phyloP scores from a whole-genome alignment of 2,888 invertebrate species.

The Acrocera orbiculus region DNA sequence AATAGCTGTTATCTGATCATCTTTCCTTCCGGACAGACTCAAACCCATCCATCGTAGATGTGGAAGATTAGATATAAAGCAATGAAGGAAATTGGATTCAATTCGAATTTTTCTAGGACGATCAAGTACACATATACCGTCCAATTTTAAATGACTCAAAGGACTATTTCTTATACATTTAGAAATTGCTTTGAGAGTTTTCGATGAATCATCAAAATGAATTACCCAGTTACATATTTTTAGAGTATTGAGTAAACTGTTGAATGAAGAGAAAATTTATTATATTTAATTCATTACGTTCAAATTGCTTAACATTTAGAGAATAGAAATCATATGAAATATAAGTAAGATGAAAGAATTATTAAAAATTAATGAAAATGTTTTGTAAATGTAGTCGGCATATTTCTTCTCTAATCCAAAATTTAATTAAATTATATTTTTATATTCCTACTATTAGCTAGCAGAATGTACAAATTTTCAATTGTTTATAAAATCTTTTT shows the following conservation, averaged over 20 bases:
- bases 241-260: slow-evolving; percentile 19
- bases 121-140: slow-evolving; percentile 20
- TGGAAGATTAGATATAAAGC: slow-evolving; percentile 18
- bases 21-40: slow-evolving; percentile 19
- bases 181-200: slow-evolving; percentile 18
- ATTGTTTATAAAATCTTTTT: too few relatives aligned
- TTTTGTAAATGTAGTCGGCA: too few relatives aligned
- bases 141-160: slow-evolving; percentile 21
- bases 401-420: too few relatives aligned
- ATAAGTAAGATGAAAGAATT: too few relatives aligned
- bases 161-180: slow-evolving; percentile 20
- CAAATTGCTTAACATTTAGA: too few relatives aligned
- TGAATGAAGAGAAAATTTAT: too few relatives aligned
- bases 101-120: slow-evolving; percentile 18
- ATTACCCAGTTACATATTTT: slow-evolving; percentile 23
- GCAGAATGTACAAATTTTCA: too few relatives aligned
- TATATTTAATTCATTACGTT: too few relatives aligned
- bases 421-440: too few relatives aligned
- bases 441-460: too few relatives aligned
- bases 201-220: slow-evolving; percentile 19
- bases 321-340: too few relatives aligned
- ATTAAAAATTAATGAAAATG: too few relatives aligned
- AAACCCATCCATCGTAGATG: slow-evolving; percentile 21
- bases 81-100: slow-evolving; percentile 19
- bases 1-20: slow-evolving; percentile 20